Conservation (phyloP, 92 coral and sea anemone genomes). For the Galaxea fascicularis region DNA sequence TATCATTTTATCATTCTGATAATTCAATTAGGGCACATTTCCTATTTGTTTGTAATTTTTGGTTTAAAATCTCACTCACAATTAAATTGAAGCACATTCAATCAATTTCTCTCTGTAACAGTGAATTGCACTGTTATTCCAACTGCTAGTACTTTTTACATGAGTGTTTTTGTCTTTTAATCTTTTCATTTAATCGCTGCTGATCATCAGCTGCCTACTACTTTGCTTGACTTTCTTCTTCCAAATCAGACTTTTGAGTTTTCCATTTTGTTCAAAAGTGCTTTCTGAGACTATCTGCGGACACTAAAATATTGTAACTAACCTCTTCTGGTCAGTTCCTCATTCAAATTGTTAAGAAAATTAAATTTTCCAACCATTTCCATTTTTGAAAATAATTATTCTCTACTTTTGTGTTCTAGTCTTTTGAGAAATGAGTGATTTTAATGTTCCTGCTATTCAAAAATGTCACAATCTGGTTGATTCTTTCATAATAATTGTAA, state of each 20-base stretch:
- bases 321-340: not conserved
- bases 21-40: conserved; percentile 1
- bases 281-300: too few relatives aligned
- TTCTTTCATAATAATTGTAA: too few relatives aligned
- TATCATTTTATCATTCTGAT: conserved; percentile 6
- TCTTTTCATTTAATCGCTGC: not conserved
- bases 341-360: not conserved
- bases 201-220: too few relatives aligned
- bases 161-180: not conserved
- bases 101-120: not conserved
- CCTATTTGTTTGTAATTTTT: not conserved
- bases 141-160: not conserved
- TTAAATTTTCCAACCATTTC: not conserved
- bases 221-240: not conserved
- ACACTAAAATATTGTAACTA: too few relatives aligned
- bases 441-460: not conserved
- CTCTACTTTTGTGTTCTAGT: not conserved
- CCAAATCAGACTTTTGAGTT: too few relatives aligned
- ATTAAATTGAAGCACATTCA: not conserved
- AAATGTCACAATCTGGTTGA: too few relatives aligned
- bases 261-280: too few relatives aligned
- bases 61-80: not conserved
- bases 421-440: not conserved
- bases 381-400: not conserved
- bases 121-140: not conserved